Conservation (phyloP, 2,113 vertebrate species). For the Ranitomeya imitator region DNA sequence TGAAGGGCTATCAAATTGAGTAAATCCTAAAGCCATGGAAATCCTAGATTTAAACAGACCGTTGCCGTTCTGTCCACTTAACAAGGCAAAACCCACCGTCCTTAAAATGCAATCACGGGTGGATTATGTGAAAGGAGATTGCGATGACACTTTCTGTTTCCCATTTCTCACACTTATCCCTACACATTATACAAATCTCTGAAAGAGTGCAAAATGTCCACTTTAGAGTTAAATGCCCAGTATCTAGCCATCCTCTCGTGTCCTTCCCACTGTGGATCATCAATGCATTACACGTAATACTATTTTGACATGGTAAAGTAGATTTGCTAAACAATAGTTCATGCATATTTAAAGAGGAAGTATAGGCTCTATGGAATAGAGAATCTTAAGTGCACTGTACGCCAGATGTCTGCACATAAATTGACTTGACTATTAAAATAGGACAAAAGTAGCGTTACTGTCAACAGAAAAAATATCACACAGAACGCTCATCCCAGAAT, state of each 20-base stretch:
- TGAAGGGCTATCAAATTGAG: constrained; percentile 37
- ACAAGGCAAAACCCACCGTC: constrained; percentile 29
- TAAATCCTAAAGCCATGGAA: constrained; percentile 25
- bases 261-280: constrained; percentile 59
- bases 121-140: constrained; percentile 20
- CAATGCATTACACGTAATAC: constrained; percentile 66
- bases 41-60: constrained; percentile 26
- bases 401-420: constrained; percentile 78
- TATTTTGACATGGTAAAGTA: constrained; percentile 76
- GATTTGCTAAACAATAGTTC: constrained; percentile 72
- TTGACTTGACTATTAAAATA: constrained; percentile 40
- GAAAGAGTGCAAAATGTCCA: constrained; percentile 8
- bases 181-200: constrained; percentile 31
- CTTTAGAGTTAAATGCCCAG: neutral
- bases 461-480: constrained; percentile 13
- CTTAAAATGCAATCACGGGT: constrained; percentile 41
- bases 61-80: constrained; percentile 10
- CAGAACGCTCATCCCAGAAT: neutral
- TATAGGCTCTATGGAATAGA: constrained; percentile 66
- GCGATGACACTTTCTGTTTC: constrained; percentile 27
- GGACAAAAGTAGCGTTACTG: constrained; percentile 22
- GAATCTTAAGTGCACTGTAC: constrained; percentile 67
- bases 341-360: constrained; percentile 82
- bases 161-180: constrained; percentile 48
- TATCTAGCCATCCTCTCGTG: neutral